These are phyloP conservation scores for Nycticebus coucang DNA, from an alignment of 2,113 vertebrate genomes.

Conservation along the genomic window DNA sequence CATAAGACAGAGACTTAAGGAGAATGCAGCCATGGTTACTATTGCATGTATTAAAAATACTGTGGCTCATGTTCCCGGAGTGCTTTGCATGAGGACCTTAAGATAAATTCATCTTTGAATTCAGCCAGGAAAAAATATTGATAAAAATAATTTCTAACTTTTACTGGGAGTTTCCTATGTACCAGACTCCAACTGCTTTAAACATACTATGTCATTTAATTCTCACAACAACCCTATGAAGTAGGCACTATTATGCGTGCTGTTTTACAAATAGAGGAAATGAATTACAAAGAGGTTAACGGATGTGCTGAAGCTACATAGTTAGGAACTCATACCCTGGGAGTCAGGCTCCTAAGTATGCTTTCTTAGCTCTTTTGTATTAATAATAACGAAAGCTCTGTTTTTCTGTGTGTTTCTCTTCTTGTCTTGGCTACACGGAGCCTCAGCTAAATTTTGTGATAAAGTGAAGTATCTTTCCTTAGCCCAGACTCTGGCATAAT, in stretches of 20 bases:
- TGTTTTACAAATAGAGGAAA: background rate
- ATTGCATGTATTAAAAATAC: background rate
- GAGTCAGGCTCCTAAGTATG: background rate
- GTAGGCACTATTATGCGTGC: background rate
- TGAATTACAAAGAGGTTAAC: background rate
- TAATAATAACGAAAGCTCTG: background rate
- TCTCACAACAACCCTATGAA: background rate
- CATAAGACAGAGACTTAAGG: background rate
- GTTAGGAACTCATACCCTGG: background rate
- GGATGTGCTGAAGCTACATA: background rate
- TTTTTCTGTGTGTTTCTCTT: background rate
- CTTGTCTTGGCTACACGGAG: constrained; percentile 11
- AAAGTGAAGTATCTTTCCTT: background rate
- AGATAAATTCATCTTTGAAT: constrained; percentile 17
- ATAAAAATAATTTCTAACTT: background rate
- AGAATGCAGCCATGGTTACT: background rate
- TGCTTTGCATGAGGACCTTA: background rate
- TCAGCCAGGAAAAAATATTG: background rate
- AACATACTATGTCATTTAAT: background rate
- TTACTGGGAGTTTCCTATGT: background rate
- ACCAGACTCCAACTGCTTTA: background rate
- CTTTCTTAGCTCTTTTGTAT: background rate
- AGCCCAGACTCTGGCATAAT: background rate
- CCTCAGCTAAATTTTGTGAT: background rate
- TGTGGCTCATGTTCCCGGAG: background rate